These are phyloP conservation scores for Chrysocyon brachyurus DNA, from an alignment of 2,797 vertebrate species.

Conservation along the genomic window DNA sequence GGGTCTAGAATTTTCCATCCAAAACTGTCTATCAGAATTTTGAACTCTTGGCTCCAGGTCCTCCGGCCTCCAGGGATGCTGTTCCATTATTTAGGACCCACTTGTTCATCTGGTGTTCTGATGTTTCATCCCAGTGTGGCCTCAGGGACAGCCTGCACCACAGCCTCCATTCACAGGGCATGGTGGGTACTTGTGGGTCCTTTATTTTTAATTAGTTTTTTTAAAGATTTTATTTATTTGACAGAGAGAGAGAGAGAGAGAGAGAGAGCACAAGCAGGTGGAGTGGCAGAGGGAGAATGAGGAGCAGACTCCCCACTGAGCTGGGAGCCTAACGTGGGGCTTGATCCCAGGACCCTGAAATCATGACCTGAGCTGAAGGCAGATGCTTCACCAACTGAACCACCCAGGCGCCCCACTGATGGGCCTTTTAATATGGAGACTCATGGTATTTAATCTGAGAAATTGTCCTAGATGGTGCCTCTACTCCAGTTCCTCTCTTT, in stretches of 20 bases:
- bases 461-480: background rate
- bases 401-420: no score
- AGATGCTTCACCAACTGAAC: no score
- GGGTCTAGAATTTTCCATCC: background rate
- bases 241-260: no score
- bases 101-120: background rate
- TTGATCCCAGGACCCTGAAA: no score
- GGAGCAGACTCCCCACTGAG: no score
- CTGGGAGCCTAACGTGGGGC: no score
- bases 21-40: background rate
- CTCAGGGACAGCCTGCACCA: background rate
- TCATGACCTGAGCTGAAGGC: no score
- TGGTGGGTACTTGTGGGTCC: background rate
- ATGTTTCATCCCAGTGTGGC: accelerated
- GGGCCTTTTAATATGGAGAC: background rate
- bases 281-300: no score
- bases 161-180: background rate
- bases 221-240: no score
- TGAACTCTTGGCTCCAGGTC: background rate
- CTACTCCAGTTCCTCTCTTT: background rate
- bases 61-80: background rate
- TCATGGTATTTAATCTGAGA: accelerated
- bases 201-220: background rate
- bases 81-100: background rate
- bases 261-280: no score